Percentiles rank a stretch among this genome's conserved stretches.
Evolutionary conservation across 53 echinoderm and acorn worm species (phyloP).

Genomic region (Luidia sarsii): DNA sequence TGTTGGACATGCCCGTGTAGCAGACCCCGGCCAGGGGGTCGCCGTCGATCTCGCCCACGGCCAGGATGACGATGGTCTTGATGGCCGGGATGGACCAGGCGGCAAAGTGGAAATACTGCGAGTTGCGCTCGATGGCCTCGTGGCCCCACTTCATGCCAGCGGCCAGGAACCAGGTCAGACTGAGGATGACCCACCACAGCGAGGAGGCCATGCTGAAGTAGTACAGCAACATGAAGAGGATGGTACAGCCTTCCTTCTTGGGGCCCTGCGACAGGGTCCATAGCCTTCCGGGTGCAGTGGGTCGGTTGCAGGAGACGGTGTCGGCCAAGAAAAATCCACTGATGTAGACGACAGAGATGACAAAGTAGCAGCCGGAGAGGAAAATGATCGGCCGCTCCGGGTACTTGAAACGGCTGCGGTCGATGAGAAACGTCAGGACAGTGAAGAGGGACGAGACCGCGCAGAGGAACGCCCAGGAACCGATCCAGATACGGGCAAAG

Average conservation of each 20-base stretch:
- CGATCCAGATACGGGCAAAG: slow-evolving; percentile 97
- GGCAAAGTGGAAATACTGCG: slow-evolving; percentile 98
- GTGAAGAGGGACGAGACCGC: slow-evolving; percentile 95
- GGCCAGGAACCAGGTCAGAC: slow-evolving; percentile 97
- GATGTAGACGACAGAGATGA: slow-evolving; percentile 91
- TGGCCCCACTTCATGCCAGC: slow-evolving; percentile 99
- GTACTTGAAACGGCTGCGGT: slow-evolving; percentile 90
- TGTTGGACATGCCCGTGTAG: slow-evolving; percentile 88
- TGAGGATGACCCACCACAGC: slow-evolving; percentile 98
- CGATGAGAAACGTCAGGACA: slow-evolving; percentile 91
- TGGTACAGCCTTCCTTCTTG: slow-evolving; percentile 90
- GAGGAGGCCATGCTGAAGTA: slow-evolving; percentile 99
- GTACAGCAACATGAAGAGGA: slow-evolving; percentile 96
- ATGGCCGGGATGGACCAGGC: slow-evolving; percentile 98
- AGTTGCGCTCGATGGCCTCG: slow-evolving; percentile 97
- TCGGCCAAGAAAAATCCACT: slow-evolving; percentile 88
- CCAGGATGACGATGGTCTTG: slow-evolving; percentile 92
- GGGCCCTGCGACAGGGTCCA: slow-evolving; percentile 77
- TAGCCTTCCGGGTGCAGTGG: slow-evolving; percentile 37
- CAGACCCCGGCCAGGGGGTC: slow-evolving; percentile 93
- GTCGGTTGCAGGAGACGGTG: slow-evolving; percentile 79
- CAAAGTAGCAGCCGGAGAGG: slow-evolving; percentile 95
- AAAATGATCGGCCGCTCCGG: slow-evolving; percentile 99
- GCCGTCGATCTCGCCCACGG: slow-evolving; percentile 90
- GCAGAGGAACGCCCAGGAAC: slow-evolving; percentile 96